Evolutionary conservation across 2,113 vertebrate species (phyloP), one percentile per base, ranked within the genome.

Genomic region (Macquaria ambigua): DNA sequence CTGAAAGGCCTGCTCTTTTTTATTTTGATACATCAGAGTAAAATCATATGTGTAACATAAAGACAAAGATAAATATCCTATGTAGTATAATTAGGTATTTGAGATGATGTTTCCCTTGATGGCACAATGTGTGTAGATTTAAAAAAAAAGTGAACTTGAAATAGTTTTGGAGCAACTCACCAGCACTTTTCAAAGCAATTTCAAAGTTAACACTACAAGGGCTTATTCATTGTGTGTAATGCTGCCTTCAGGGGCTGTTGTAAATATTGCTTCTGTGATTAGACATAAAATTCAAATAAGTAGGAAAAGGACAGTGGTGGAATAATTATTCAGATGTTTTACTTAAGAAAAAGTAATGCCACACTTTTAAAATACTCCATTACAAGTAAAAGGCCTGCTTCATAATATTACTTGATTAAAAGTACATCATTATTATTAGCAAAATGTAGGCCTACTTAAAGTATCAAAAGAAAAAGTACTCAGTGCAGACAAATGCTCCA

Each of bases 191-290:
- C 6, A 55, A 14, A 73, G 11, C 9, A 41, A 4, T 11, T 50
- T 58, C 15, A 50, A 56, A 82, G 52, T 58, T 46, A 41, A 16
- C 41, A 59, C 31, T 8, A 11, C 41, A 69, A 48, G 10, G 55
- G n/a, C 5, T 20, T 23, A 20, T 20, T 66, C 15, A 25, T 16
- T 52, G 28, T 59, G 43, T 21, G 1, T 8, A 31, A 74, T 68
- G 84, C 8, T 77, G 59, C 52, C 18, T 73, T 73, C 41, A 67
- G 6, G 28, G 9, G 0, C 16, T 52, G 37, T 76, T 70, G 55
- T 62, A 64, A 56, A 63, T 55, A 63, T 4, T n/a, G 34, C 20
- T 2, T 23, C 3, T 37, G 10, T 50, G 3, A 71, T 55, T 18
- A 43, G 31, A 31, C 5, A 21, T n/a, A 2, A 9, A 74, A 59